Evolutionary conservation across 92 coral and sea anemone genomes (phyloP).

Genomic region (Galaxea fascicularis): DNA sequence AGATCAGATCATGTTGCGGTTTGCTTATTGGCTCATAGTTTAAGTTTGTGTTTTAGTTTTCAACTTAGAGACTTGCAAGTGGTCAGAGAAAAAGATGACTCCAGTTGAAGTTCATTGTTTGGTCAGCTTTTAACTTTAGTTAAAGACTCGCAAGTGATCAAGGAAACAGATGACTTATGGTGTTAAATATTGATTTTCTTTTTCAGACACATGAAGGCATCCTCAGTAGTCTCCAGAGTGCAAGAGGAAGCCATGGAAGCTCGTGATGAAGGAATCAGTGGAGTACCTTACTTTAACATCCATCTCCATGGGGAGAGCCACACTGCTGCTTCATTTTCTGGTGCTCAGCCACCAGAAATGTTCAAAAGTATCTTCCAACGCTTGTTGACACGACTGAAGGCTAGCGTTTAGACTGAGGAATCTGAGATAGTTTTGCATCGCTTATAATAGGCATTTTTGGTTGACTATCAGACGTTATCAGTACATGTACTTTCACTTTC

Average conservation of each 20-base stretch:
- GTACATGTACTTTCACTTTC: no score
- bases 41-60: no score
- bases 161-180: background rate
- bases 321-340: slow-evolving; percentile 79
- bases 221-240: slow-evolving; percentile 73
- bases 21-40: no score
- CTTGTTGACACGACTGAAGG: slow-evolving; percentile 69
- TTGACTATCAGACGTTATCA: background rate
- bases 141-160: no score
- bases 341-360: slow-evolving; percentile 92
- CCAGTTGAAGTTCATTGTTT: no score
- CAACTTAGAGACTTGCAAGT: no score
- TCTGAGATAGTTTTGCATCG: no score
- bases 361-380: slow-evolving; percentile 77
- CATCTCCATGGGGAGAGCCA: slow-evolving; percentile 62
- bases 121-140: no score
- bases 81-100: no score
- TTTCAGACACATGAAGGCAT: slow-evolving; percentile 71
- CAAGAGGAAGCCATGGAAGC: slow-evolving; percentile 82
- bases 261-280: slow-evolving; percentile 68
- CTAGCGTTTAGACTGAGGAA: slow-evolving; percentile 70
- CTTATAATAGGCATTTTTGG: background rate
- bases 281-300: slow-evolving; percentile 88
- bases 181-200: background rate
- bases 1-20: no score